Evolutionary conservation across 2,888 invertebrate genomes (phyloP).

Genomic region (Amphiduros pacificus): DNA sequence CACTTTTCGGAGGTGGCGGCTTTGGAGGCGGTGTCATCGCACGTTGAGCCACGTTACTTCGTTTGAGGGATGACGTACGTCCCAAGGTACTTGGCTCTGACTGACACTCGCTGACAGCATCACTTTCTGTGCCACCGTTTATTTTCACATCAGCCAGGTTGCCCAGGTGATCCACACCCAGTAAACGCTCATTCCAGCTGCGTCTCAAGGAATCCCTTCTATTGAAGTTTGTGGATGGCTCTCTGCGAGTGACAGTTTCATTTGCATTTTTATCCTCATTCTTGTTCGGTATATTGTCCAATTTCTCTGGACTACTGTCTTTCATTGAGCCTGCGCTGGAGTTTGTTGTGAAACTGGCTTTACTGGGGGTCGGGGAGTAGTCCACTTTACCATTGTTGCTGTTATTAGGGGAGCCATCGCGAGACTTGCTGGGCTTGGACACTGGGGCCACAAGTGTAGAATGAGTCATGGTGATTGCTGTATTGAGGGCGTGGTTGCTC

Average conservation of each 20-base stretch:
- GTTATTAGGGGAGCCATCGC: too few species aligned
- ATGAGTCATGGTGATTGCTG: conserved; percentile 1
- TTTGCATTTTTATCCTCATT: background rate
- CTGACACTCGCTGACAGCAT: conserved; percentile 6
- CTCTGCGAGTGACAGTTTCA: background rate
- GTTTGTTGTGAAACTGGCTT: background rate
- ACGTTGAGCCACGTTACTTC: background rate
- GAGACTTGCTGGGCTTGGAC: background rate
- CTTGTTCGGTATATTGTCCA: background rate
- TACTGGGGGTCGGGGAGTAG: background rate
- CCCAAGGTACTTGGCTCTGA: conserved; percentile 12
- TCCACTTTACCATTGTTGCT: background rate
- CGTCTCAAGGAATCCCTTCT: background rate
- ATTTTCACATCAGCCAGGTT: background rate
- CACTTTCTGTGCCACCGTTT: background rate
- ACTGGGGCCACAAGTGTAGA: conserved; percentile 6
- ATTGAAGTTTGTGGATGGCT: background rate
- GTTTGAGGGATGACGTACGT: background rate
- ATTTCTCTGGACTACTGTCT: background rate
- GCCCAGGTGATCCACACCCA: too few species aligned
- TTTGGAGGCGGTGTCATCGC: conserved; percentile 28
- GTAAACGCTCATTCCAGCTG: background rate
- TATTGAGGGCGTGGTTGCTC: conserved; percentile 10
- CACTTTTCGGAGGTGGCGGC: conserved; percentile 38
- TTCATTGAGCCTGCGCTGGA: background rate